Conservation (phyloP, 2,797 vertebrate genomes). For the Antennarius maculatus region DNA sequence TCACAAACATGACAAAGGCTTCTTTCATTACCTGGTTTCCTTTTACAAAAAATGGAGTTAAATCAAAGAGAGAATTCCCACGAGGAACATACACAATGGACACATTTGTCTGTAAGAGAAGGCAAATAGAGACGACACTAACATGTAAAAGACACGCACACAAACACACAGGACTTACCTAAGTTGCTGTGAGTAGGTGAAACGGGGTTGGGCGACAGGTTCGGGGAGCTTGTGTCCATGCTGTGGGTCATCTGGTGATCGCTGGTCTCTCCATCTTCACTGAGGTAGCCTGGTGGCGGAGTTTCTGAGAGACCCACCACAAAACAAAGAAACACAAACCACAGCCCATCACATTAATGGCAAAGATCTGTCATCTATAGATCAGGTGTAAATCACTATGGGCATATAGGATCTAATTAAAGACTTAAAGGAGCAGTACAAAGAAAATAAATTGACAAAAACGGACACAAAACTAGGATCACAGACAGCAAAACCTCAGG, state of each 20-base stretch:
- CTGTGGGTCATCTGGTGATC: conserved; percentile 99
- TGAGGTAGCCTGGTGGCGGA: conserved; percentile 97
- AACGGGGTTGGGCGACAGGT: conserved; percentile 94
- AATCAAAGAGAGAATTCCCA: conserved; percentile 62
- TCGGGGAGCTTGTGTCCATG: conserved; percentile 98
- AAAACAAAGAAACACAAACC: conserved; percentile 12
- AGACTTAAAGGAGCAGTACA: not conserved
- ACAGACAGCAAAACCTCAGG: not conserved
- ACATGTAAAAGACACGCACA: conserved; percentile 7
- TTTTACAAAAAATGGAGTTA: conserved; percentile 54
- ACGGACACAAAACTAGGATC: not conserved
- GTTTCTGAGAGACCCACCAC: conserved; percentile 86
- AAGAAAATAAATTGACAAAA: not conserved
- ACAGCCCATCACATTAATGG: conserved; percentile 10
- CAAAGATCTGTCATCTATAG: not conserved
- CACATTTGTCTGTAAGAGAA: conserved; percentile 48
- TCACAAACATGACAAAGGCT: conserved; percentile 53
- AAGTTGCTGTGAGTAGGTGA: conserved; percentile 94
- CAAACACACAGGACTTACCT: conserved; percentile 78
- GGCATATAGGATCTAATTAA: not conserved
- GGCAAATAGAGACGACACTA: conserved; percentile 39
- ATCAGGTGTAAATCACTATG: not conserved
- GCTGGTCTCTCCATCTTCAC: conserved; percentile 99
- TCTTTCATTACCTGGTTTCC: conserved; percentile 75
- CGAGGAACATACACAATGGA: conserved; percentile 28